A percentile compares a stretch with the other conserved stretches of the same genome.
Conservation (phyloP, 2,797 vertebrate genomes). For the Phrynocephalus forsythii region DNA sequence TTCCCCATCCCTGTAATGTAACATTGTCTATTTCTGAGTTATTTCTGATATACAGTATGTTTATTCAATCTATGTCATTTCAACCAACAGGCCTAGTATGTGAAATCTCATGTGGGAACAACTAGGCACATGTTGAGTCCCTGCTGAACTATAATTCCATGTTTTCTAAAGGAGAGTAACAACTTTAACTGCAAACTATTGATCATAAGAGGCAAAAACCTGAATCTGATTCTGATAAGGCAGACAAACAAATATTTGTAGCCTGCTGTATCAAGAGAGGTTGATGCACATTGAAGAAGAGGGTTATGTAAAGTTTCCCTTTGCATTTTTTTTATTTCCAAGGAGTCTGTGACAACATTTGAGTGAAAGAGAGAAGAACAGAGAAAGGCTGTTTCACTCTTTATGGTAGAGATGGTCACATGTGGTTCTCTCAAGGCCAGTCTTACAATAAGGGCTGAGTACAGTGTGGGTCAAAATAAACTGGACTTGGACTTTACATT, state of each 20-base stretch:
- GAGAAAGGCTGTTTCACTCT: not conserved
- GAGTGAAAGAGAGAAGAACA: not conserved
- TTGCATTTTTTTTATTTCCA: not conserved
- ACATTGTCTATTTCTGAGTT: not conserved
- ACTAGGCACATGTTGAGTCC: not conserved
- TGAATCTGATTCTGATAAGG: not conserved
- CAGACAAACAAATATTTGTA: not conserved
- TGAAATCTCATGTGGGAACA: not conserved
- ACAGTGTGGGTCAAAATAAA: constrained; percentile 19
- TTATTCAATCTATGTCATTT: not conserved
- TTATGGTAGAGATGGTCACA: not conserved
- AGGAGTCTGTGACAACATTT: not conserved
- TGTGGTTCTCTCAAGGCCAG: too few relatives aligned
- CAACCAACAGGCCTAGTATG: not conserved
- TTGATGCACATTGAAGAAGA: not conserved
- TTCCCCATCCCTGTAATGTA: not conserved
- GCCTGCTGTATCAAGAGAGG: not conserved
- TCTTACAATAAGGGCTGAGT: not conserved
- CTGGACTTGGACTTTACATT: constrained; percentile 13
- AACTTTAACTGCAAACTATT: not conserved
- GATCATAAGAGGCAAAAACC: not conserved
- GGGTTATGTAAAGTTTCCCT: not conserved
- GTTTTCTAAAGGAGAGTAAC: not conserved
- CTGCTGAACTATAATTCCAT: not conserved
- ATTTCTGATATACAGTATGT: not conserved